A percentile compares a stretch with the other conserved stretches of the same genome.
phyloP scores from a whole-genome alignment of 2,797 vertebrate species.

The Kryptopterus vitreolus region DNA sequence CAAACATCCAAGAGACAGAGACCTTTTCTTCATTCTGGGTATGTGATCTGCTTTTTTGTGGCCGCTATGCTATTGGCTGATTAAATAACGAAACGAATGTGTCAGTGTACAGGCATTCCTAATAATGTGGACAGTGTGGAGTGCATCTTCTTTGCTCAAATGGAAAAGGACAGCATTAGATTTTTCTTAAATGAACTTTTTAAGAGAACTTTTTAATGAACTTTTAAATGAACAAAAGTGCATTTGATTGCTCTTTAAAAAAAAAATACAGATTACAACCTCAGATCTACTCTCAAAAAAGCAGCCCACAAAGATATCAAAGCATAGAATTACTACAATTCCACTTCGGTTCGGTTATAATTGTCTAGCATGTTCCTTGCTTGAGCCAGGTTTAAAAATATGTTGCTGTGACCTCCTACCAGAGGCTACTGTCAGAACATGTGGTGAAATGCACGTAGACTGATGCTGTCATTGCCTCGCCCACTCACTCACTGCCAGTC shows the following conservation, averaged over 20 bases:
- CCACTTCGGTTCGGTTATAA: background rate
- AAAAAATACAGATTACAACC: too few species aligned
- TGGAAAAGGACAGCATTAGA: background rate
- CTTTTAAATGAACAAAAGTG: background rate
- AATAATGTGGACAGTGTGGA: background rate
- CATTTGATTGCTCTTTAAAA: background rate
- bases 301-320: background rate
- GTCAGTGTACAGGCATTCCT: background rate
- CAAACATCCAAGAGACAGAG: too few species aligned
- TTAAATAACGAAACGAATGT: background rate
- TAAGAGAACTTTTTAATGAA: background rate
- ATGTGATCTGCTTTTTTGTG: background rate
- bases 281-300: background rate
- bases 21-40: background rate
- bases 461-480: background rate
- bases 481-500: background rate
- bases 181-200: background rate
- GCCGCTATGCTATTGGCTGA: background rate
- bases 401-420: constrained; percentile 43
- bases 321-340: background rate
- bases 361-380: background rate
- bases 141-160: background rate
- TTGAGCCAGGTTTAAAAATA: constrained; percentile 60
- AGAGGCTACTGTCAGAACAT: constrained; percentile 29
- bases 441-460: constrained; percentile 16